Evolutionary conservation across 2,888 invertebrate species (phyloP), one percentile per base, ranked within the genome.

Genomic region (Dyspetes luteomarginatus): DNA sequence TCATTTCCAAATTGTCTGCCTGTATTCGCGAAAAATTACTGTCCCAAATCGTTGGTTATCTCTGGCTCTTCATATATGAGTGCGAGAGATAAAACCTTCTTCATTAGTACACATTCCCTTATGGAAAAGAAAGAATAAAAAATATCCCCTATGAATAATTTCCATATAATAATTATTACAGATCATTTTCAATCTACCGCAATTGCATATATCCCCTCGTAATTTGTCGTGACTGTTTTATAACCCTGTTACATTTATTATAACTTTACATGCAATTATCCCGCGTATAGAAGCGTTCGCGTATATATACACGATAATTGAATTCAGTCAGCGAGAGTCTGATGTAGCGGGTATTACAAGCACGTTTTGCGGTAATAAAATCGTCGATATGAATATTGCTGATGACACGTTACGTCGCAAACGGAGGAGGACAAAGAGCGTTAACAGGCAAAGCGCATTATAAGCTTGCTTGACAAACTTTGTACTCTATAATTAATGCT

Each of bases 241-340:
- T 55, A 73, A 64, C 15, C 56, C 4, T 28, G 24, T 48, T 71
- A 30, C 26, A 45, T 22, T 17, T 48, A n/a, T n/a, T n/a, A 55
- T 62, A 69, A 77, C 69, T 64, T 64, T 19, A 64, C 19, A 36
- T 48, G 50, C 52, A 72, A 72, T 78, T 73, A 78, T 55, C 15
- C 15, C 55, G 52, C 15, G 55, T n/a, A 17, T 19, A 36, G 36
- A 43, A 30, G 17, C 24, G 45, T 7, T 12, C 56, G 30, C 24
- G 12, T 2, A 7, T 12, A 36, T 2, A 7, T 12, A 36, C 36
- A 24, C 12, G 65, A 48, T 74, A 69, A 79, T 79, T 64, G 73
- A 74, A 74, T 74, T 79, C 36, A 74, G 68, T 74, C 64, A 50
- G 48, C 43, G 48, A 62, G 60, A 78, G 45, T 48, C 52, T 62